Evolutionary conservation across 2,888 invertebrate species (phyloP).

Genomic region (Hypena proboscidalis): DNA sequence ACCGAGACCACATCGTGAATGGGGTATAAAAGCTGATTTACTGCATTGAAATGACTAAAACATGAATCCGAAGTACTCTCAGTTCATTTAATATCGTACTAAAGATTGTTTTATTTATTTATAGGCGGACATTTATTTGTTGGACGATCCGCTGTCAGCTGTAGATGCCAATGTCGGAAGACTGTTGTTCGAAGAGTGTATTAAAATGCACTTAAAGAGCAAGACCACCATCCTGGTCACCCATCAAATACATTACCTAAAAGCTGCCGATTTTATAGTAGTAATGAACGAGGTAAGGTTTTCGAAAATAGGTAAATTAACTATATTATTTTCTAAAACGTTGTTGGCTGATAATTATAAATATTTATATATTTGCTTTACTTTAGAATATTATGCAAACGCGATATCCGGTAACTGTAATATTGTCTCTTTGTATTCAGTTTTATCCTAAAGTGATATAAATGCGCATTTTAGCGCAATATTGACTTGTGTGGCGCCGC

Average conservation of each 20-base stretch:
- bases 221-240: conserved; percentile 92
- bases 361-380: too few relatives aligned
- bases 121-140: conserved; percentile 90
- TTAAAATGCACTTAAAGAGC: conserved; percentile 86
- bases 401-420: too few relatives aligned
- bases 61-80: not conserved
- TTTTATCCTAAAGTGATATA: not conserved
- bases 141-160: conserved; percentile 93
- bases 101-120: conserved; percentile 25
- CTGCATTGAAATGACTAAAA: too few relatives aligned
- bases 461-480: not conserved
- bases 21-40: too few relatives aligned
- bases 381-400: too few relatives aligned
- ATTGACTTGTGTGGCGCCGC: too few relatives aligned
- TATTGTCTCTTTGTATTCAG: too few relatives aligned
- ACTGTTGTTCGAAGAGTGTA: conserved; percentile 90
- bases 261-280: conserved; percentile 79
- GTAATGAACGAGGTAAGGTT: conserved; percentile 77
- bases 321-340: too few relatives aligned
- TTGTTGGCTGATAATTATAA: too few relatives aligned
- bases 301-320: too few relatives aligned
- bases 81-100: not conserved
- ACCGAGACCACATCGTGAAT: too few relatives aligned
- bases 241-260: conserved; percentile 90
- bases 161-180: conserved; percentile 92